Evolutionary conservation across 2,113 vertebrate genomes (phyloP).

Genomic region (Aix galericulata): DNA sequence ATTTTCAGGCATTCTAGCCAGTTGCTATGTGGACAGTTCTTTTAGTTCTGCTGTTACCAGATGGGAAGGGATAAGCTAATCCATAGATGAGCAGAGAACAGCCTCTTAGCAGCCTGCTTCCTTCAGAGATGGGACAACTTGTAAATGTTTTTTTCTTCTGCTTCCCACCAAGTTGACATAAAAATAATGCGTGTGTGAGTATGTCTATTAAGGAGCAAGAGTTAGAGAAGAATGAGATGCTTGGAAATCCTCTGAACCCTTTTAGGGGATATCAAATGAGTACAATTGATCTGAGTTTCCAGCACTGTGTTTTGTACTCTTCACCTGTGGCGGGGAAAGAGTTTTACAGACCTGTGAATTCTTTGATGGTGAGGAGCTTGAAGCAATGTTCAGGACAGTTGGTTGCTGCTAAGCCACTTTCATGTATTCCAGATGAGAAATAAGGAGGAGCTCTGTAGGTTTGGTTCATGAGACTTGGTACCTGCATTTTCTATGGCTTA

Average conservation of each 20-base stretch:
- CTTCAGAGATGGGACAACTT: neutral
- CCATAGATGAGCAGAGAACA: neutral
- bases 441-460: neutral
- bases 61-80: neutral
- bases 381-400: neutral
- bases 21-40: neutral
- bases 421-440: neutral
- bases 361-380: too few species aligned
- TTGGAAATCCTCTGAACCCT: neutral
- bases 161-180: neutral
- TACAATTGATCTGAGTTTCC: neutral
- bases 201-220: neutral
- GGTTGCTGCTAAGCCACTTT: neutral
- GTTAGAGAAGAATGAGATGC: neutral
- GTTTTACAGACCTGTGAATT: too few species aligned
- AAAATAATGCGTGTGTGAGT: neutral
- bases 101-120: neutral
- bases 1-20: neutral
- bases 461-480: neutral
- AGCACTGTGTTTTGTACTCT: neutral
- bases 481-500: neutral
- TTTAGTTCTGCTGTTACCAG: neutral
- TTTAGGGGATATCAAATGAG: neutral
- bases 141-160: too few species aligned
- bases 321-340: neutral